Conservation (phyloP, 1,140 invertebrate genomes). For the Cotesia typhae region DNA sequence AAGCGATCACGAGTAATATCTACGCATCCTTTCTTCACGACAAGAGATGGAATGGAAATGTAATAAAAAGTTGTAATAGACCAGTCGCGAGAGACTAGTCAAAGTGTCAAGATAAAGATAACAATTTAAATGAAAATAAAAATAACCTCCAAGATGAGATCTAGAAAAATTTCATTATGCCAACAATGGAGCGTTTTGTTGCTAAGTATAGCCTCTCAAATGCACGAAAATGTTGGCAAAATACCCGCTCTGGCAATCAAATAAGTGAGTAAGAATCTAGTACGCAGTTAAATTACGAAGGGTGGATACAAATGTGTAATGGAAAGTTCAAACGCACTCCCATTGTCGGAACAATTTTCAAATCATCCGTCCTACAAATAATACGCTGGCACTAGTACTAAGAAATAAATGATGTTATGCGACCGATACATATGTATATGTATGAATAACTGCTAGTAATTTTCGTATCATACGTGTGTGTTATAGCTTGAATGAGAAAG, state of each 20-base stretch:
- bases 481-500: background rate
- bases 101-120: background rate
- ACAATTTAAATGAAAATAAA: conserved; percentile 18
- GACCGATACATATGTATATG: background rate
- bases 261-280: background rate
- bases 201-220: no score
- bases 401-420: background rate
- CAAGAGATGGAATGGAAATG: conserved; percentile 62
- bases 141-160: background rate
- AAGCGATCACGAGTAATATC: conserved; percentile 21
- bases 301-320: conserved; percentile 24
- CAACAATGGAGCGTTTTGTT: no score
- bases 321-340: conserved; percentile 34
- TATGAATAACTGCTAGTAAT: conserved; percentile 1
- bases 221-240: no score
- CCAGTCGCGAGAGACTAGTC: conserved; percentile 21
- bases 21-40: conserved; percentile 35
- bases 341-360: conserved; percentile 32
- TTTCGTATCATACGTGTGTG: background rate
- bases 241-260: background rate
- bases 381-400: background rate
- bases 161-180: no score
- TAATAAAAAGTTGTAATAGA: conserved; percentile 65
- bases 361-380: conserved; percentile 26
- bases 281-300: background rate